phyloP scores from a whole-genome alignment of 2,797 vertebrate genomes.

The Glyptemys insculpta region DNA sequence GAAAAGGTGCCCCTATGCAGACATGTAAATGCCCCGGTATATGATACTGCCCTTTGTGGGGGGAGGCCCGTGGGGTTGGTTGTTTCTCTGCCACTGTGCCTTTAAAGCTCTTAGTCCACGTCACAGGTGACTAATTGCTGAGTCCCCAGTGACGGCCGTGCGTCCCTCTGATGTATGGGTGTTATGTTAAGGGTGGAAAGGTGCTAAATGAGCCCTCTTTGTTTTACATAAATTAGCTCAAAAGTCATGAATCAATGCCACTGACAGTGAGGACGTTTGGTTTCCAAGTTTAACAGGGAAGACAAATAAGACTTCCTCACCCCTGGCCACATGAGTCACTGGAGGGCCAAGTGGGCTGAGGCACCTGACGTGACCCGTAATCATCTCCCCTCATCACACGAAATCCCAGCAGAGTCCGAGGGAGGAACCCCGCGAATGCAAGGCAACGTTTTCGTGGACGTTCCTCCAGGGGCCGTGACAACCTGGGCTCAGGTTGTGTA shows the following conservation, averaged over 20 bases:
- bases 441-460: background rate
- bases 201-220: slow-evolving; percentile 84
- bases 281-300: slow-evolving; percentile 66
- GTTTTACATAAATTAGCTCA: slow-evolving; percentile 86
- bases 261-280: slow-evolving; percentile 69
- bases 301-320: background rate
- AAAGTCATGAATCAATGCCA: slow-evolving; percentile 83
- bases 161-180: slow-evolving; percentile 77
- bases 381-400: background rate
- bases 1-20: background rate
- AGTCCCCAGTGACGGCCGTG: background rate
- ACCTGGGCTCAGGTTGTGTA: background rate
- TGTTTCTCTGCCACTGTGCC: background rate
- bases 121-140: slow-evolving; percentile 50
- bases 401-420: background rate
- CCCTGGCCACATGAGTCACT: no score
- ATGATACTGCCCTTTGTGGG: background rate
- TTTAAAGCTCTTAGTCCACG: background rate
- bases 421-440: no score
- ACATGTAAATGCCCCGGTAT: background rate
- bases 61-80: background rate
- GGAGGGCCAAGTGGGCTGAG: background rate
- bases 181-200: slow-evolving; percentile 84
- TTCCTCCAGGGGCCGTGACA: background rate
- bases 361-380: background rate